Conservation (phyloP, 2,888 invertebrate genomes). For the Epiblema foenella region DNA sequence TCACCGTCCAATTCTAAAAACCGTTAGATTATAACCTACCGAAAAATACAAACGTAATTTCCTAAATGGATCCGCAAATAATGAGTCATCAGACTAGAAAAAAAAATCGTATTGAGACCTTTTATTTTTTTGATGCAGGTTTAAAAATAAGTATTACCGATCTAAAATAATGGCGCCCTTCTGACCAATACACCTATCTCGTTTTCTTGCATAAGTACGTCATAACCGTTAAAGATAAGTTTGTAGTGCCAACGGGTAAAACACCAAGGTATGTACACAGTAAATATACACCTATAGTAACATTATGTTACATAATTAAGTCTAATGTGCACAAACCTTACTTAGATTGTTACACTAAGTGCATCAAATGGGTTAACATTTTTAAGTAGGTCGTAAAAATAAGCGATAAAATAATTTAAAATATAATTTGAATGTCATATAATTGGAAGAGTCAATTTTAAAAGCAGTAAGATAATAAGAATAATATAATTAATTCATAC, state of each 20-base stretch:
- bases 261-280: slow-evolving; percentile 60
- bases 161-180: too few relatives aligned
- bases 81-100: too few relatives aligned
- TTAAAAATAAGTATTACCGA: neutral
- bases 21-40: too few relatives aligned
- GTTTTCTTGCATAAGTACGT: neutral
- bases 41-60: too few relatives aligned
- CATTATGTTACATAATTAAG: slow-evolving; percentile 35
- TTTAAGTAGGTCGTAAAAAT: slow-evolving; percentile 25
- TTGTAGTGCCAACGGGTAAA: slow-evolving; percentile 8
- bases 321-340: slow-evolving; percentile 64
- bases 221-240: slow-evolving; percentile 5
- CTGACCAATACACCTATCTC: neutral
- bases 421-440: slow-evolving; percentile 37
- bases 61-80: neutral
- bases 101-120: neutral
- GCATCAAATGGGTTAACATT: slow-evolving; percentile 22
- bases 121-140: neutral
- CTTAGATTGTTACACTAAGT: slow-evolving; percentile 52
- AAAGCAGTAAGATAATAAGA: slow-evolving; percentile 44
- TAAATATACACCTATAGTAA: slow-evolving; percentile 45
- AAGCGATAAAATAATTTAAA: slow-evolving; percentile 28
- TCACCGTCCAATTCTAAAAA: too few relatives aligned
- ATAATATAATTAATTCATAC: slow-evolving; percentile 37
- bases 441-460: slow-evolving; percentile 49